Percentiles rank a stretch among this genome's conserved stretches.
These are phyloP conservation scores for Leucoraja ocellata DNA, from an alignment of 2,797 vertebrate genomes.

Conservation along the genomic window DNA sequence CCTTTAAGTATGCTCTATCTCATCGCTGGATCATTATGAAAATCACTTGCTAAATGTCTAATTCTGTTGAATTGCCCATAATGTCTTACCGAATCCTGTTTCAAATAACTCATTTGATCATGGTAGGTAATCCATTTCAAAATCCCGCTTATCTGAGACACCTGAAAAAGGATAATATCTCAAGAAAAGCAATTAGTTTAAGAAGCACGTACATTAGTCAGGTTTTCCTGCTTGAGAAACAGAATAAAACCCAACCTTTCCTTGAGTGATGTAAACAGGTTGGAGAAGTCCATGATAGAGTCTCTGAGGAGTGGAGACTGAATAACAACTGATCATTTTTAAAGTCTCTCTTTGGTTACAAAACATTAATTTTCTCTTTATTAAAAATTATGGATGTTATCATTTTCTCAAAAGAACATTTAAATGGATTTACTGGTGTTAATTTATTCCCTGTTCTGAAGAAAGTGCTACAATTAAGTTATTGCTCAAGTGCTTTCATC, in stretches of 20 bases:
- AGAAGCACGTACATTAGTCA: background rate
- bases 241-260: background rate
- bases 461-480: background rate
- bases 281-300: background rate
- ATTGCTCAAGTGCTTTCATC: background rate
- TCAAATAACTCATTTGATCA: background rate
- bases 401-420: background rate
- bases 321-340: background rate
- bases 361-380: background rate
- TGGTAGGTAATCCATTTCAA: background rate
- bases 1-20: background rate
- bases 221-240: background rate
- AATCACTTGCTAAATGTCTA: too few relatives aligned
- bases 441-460: background rate
- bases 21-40: background rate
- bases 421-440: background rate
- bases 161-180: background rate
- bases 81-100: too few relatives aligned
- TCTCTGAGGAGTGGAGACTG: background rate
- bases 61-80: too few relatives aligned
- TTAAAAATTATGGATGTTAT: background rate
- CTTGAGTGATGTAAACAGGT: background rate
- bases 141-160: background rate
- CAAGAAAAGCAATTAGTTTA: background rate
- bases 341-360: background rate